phyloP scores from a whole-genome alignment of 2,888 invertebrate species.

The Ferrisia virgata region DNA sequence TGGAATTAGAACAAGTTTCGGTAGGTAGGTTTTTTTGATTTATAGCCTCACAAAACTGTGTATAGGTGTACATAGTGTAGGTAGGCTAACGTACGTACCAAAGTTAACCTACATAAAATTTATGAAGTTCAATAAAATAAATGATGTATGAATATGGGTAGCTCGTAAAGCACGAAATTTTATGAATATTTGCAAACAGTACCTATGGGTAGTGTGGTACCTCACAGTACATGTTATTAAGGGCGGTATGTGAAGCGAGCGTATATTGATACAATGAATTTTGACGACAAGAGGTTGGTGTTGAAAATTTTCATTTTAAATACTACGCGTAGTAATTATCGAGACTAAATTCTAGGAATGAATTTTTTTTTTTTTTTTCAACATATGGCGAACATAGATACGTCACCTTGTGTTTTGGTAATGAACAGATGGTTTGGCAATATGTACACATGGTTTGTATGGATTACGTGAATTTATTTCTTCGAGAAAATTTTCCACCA shows the following conservation, averaged over 20 bases:
- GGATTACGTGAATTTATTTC: not conserved
- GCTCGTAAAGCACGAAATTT: not conserved
- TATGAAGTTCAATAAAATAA: slow-evolving; percentile 5
- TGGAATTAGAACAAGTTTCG: not conserved
- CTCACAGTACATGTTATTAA: not conserved
- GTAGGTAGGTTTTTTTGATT: not conserved
- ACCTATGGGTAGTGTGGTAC: not conserved
- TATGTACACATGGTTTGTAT: not conserved
- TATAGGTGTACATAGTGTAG: not conserved
- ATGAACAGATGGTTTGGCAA: slow-evolving; percentile 14
- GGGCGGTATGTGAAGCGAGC: not conserved
- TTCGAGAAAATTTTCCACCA: slow-evolving; percentile 3
- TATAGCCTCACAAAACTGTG: not conserved
- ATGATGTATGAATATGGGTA: not conserved
- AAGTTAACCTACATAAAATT: slow-evolving; percentile 23
- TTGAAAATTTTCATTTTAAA: not conserved
- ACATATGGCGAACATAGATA: not conserved
- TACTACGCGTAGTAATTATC: not conserved
- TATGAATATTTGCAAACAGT: not conserved
- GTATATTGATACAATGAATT: not conserved
- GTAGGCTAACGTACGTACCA: too few species aligned
- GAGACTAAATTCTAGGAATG: not conserved
- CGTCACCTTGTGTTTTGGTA: slow-evolving; percentile 3
- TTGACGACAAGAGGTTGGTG: not conserved
- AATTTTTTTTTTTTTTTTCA: not conserved